These are phyloP conservation scores for Pheosia tremula DNA, from an alignment of 2,888 invertebrate genomes.

Conservation along the genomic window DNA sequence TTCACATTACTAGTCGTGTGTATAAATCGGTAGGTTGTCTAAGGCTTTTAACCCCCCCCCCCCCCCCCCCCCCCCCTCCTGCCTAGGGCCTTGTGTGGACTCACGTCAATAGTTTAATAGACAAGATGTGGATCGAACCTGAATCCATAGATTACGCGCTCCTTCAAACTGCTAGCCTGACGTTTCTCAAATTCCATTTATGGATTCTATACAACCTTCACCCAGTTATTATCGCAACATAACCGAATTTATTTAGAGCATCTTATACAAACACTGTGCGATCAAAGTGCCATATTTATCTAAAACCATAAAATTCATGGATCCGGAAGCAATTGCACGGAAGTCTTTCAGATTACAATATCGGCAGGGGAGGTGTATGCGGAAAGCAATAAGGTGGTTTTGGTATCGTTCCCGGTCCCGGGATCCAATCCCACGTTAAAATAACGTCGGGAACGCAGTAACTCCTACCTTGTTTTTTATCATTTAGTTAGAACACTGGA, in stretches of 20 bases:
- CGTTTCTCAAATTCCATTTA: too few relatives aligned
- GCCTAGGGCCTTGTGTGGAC: too few relatives aligned
- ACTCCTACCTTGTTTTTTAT: neutral
- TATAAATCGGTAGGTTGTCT: too few relatives aligned
- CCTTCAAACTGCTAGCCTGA: too few relatives aligned
- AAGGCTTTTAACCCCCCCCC: too few relatives aligned
- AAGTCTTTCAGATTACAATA: slow-evolving; percentile 48
- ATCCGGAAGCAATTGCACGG: slow-evolving; percentile 39
- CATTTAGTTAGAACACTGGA: neutral
- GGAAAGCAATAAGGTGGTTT: slow-evolving; percentile 62
- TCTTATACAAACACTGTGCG: neutral
- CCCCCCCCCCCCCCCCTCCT: too few relatives aligned
- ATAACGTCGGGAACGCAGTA: neutral
- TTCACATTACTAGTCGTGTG: too few relatives aligned
- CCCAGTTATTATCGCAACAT: too few relatives aligned
- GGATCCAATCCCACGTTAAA: slow-evolving; percentile 30
- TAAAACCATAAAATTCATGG: slow-evolving; percentile 30
- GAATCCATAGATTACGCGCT: too few relatives aligned
- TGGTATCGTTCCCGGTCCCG: slow-evolving; percentile 28
- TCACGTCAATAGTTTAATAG: too few relatives aligned
- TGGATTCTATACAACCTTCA: too few relatives aligned
- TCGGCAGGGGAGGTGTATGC: slow-evolving; percentile 55
- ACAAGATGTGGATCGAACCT: too few relatives aligned
- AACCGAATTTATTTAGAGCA: neutral
- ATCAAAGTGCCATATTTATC: slow-evolving; percentile 12